A percentile compares a stretch with the other conserved stretches of the same genome.
phyloP scores from a whole-genome alignment of 2,797 vertebrate genomes.

The Sphaeramia orbicularis region DNA sequence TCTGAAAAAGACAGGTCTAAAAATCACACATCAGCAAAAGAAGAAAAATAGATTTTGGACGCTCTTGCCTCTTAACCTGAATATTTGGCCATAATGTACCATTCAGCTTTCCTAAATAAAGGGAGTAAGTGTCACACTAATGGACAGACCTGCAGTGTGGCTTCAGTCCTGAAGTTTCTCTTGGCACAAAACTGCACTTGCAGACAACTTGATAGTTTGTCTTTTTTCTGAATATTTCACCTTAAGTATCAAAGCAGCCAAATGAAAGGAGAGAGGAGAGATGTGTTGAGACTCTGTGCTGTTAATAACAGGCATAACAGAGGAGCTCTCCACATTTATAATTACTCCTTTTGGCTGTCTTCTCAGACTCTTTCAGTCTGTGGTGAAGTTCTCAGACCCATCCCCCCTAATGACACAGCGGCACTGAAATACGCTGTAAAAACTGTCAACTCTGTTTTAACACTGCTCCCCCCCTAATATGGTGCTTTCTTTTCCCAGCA shows the following conservation, averaged over 20 bases:
- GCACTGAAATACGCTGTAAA: conserved; percentile 51
- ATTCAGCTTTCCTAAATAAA: no score
- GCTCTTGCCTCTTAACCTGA: no score
- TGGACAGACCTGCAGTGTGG: no score
- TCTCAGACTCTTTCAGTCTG: conserved; percentile 49
- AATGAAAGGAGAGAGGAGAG: conserved; percentile 44
- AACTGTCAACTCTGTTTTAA: conserved; percentile 59
- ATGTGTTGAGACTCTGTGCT: conserved; percentile 49
- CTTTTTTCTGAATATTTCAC: conserved; percentile 24
- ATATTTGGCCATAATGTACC: no score
- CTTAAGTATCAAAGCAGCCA: conserved; percentile 27
- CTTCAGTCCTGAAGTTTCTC: no score
- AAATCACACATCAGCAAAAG: no score
- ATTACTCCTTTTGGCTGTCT: conserved; percentile 56
- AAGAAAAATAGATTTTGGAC: no score
- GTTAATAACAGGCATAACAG: conserved; percentile 69
- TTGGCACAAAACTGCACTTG: background rate
- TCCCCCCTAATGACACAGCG: conserved; percentile 60
- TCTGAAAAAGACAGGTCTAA: no score
- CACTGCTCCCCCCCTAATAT: conserved; percentile 22
- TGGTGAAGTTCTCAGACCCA: conserved; percentile 44
- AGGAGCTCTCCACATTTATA: conserved; percentile 61
- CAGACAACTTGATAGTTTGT: background rate
- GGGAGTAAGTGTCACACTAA: no score
- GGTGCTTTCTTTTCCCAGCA: conserved; percentile 48